Evolutionary conservation across 1,140 invertebrate genomes (phyloP).

Genomic region (Conus ventricosus): DNA sequence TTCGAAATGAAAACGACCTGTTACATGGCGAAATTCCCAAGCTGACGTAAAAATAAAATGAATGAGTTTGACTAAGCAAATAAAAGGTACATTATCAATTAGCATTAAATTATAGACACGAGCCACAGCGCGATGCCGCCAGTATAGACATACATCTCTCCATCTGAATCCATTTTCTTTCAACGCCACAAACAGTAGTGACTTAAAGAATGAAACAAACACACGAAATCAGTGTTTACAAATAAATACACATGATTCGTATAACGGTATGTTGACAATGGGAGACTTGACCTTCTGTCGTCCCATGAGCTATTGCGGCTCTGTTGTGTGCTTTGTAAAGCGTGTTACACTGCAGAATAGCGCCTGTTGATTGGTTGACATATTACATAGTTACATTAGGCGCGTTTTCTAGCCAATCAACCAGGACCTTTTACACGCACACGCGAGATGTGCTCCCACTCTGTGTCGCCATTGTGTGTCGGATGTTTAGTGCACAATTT

Average conservation of each 20-base stretch:
- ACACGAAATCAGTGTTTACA: too few relatives aligned
- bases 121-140: too few relatives aligned
- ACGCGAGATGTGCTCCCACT: slow-evolving; percentile 35
- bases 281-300: neutral
- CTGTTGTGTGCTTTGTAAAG: slow-evolving; percentile 26
- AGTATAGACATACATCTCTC: too few relatives aligned
- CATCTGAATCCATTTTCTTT: too few relatives aligned
- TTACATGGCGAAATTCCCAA: too few relatives aligned
- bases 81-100: too few relatives aligned
- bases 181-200: too few relatives aligned
- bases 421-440: slow-evolving; percentile 20
- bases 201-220: neutral
- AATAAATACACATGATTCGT: neutral
- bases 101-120: too few relatives aligned
- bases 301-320: slow-evolving; percentile 2
- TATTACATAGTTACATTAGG: slow-evolving; percentile 30
- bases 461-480: slow-evolving; percentile 39
- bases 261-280: too few relatives aligned
- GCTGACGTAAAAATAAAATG: too few relatives aligned
- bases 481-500: neutral
- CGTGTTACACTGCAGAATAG: slow-evolving; percentile 17
- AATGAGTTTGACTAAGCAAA: too few relatives aligned
- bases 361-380: slow-evolving; percentile 12
- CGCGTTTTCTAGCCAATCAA: slow-evolving; percentile 30
- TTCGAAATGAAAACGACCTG: too few relatives aligned